Evolutionary conservation across 2,888 invertebrate species (phyloP).

Genomic region (Dysmachus trigonus): DNA sequence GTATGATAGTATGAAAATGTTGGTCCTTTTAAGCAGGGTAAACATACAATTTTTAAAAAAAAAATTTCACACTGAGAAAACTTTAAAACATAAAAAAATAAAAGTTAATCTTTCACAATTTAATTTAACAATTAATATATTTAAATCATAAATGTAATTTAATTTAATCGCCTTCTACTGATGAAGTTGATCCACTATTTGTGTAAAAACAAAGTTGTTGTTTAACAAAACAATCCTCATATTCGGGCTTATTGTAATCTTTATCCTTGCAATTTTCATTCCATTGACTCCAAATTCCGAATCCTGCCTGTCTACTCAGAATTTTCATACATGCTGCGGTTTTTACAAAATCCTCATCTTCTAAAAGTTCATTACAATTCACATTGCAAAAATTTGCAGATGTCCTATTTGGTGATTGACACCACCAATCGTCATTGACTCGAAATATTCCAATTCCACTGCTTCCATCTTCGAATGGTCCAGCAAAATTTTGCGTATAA

Average conservation of each 20-base stretch:
- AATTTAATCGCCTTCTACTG: background rate
- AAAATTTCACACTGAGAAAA: background rate
- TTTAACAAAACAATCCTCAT: background rate
- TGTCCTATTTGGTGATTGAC: background rate
- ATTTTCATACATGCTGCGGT: background rate
- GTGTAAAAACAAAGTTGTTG: background rate
- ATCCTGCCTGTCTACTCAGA: background rate
- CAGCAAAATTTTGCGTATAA: background rate
- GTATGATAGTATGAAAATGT: too few relatives aligned
- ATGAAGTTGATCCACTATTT: background rate
- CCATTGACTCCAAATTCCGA: background rate
- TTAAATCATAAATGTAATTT: background rate
- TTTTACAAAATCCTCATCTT: background rate
- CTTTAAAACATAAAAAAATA: background rate
- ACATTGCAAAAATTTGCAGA: background rate
- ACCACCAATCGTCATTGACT: background rate
- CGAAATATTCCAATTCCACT: background rate
- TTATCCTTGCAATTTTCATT: constrained; percentile 18
- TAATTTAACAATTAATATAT: background rate
- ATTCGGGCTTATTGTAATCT: background rate
- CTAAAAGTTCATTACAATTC: background rate
- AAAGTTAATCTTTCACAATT: background rate
- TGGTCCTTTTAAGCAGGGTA: too few relatives aligned
- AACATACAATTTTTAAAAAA: background rate
- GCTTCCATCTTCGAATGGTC: background rate